These are phyloP conservation scores for Gasteruption jaculator DNA, from an alignment of 2,888 invertebrate species.

Conservation along the genomic window DNA sequence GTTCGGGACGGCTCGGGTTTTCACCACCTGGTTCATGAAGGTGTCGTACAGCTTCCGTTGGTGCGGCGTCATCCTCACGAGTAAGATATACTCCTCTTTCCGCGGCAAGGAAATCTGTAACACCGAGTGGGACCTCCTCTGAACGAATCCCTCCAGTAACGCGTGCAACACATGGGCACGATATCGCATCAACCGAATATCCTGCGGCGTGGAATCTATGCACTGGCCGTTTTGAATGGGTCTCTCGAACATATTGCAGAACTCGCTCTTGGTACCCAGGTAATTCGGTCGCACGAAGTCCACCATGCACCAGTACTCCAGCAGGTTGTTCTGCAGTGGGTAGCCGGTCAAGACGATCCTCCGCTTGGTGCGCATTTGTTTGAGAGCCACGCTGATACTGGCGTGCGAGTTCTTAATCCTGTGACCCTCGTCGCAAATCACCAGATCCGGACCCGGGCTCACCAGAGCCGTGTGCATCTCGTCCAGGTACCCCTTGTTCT, in stretches of 20 bases:
- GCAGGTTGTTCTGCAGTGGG: slow-evolving; percentile 94
- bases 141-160: slow-evolving; percentile 91
- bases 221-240: slow-evolving; percentile 99
- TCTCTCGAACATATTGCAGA: slow-evolving; percentile 97
- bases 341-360: slow-evolving; percentile 96
- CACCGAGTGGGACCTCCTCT: slow-evolving; percentile 89
- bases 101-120: slow-evolving; percentile 88
- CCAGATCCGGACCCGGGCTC: slow-evolving; percentile 87
- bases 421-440: slow-evolving; percentile 96
- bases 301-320: slow-evolving; percentile 99
- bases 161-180: slow-evolving; percentile 95
- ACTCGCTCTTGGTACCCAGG: slow-evolving; percentile 93
- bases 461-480: slow-evolving; percentile 82
- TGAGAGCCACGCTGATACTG: slow-evolving; percentile 90
- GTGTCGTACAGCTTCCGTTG: slow-evolving; percentile 88
- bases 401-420: slow-evolving; percentile 97
- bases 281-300: slow-evolving; percentile 98
- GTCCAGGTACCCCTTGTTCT: slow-evolving; percentile 72
- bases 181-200: slow-evolving; percentile 90
- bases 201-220: slow-evolving; percentile 92
- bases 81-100: slow-evolving; percentile 91
- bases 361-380: slow-evolving; percentile 90
- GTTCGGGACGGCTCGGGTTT: slow-evolving; percentile 83
- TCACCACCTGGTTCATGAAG: slow-evolving; percentile 89
- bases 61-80: slow-evolving; percentile 81